Base-by-base conservation (phyloP, 2,888 invertebrate genomes). In the Mesopsocus fuscifrons region DNA sequence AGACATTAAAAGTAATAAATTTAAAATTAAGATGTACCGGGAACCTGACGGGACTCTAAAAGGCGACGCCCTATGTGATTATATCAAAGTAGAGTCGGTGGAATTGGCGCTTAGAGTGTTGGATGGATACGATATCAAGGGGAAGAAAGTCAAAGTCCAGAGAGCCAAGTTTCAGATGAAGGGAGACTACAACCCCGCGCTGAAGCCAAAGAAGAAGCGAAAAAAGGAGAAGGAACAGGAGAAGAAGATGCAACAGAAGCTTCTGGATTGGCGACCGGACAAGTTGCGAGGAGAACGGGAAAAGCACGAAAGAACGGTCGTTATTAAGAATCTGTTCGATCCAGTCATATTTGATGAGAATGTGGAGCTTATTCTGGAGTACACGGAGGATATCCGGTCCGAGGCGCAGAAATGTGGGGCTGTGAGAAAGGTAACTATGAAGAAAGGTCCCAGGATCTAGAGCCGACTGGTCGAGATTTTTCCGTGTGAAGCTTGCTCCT, bases 261-360 rank as follows among this genome's bases (percentile, higher is more conserved):
- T 95, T 41, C 87, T 98, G 59, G 94, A 91, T 59, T 98, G 98
- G 98, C 69, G 87, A 46, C 94, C 95, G 1, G 95, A 97, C 52
- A 87, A 85, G 58, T 69, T 85, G 57, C 65, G 78, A 23, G 88
- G 87, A 1, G 84, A 87, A 54, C 70, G 91, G 41, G 72, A 77
- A 0, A 89, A 87, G 57, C 77, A 85, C 59, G 97, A 98, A 59
- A 76, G 77, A 56, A 72, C 85, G 41, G 91, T 98, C 1, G 81
- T 98, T 41, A 71, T 98, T 8, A 91, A 87, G 59, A 94, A 97
- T 61, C 70, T 94, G 43, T 99, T 98, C 61, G 75, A 79, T 46
- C 81, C 89, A 0, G 68, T 77, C 47, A 76, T 87, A 52, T 94
- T 98, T 64, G 85, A 91, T 63, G 73, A 74, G 46, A 84, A 95